Evolutionary conservation across 2,888 invertebrate genomes (phyloP).

Genomic region (Luffia ferchaultella): DNA sequence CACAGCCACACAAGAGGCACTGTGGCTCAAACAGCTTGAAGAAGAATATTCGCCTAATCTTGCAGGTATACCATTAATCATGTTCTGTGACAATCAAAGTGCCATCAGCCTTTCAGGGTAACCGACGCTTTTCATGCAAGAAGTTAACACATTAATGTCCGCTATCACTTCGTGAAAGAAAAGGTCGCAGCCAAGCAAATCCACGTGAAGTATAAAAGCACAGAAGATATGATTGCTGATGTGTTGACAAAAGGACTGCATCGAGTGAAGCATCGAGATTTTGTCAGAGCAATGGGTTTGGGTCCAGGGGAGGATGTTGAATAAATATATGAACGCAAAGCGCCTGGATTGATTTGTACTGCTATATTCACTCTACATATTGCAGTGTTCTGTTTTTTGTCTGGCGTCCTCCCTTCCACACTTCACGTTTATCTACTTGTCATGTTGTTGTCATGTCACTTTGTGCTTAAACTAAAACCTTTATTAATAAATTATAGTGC

Average conservation of each 20-base stretch:
- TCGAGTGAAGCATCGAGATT: constrained; percentile 13
- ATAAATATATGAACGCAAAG: too few relatives aligned
- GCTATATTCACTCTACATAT: too few relatives aligned
- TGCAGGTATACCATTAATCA: constrained; percentile 11
- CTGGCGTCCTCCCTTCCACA: too few relatives aligned
- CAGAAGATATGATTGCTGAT: constrained; percentile 16
- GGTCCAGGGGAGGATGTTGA: not conserved
- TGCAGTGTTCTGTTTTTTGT: too few relatives aligned
- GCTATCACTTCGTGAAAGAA: constrained; percentile 17
- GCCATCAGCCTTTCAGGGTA: constrained; percentile 19
- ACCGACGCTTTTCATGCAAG: constrained; percentile 13
- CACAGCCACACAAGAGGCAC: constrained; percentile 11
- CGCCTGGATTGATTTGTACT: not conserved
- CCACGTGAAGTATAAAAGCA: constrained; percentile 11
- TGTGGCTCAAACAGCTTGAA: constrained; percentile 14
- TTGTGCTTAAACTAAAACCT: too few relatives aligned
- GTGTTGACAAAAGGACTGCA: constrained; percentile 14
- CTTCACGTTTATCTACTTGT: too few relatives aligned
- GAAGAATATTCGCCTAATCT: constrained; percentile 10
- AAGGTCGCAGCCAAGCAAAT: constrained; percentile 14
- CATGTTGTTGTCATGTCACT: too few relatives aligned
- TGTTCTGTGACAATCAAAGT: constrained; percentile 19
- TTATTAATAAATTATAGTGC: too few relatives aligned
- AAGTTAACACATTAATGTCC: constrained; percentile 18
- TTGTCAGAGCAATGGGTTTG: constrained; percentile 1